A percentile compares a stretch with the other conserved stretches of the same genome.
These are phyloP conservation scores for Cryptoleucopteryx plumbea DNA, from an alignment of 2,113 vertebrate genomes.

Conservation along the genomic window DNA sequence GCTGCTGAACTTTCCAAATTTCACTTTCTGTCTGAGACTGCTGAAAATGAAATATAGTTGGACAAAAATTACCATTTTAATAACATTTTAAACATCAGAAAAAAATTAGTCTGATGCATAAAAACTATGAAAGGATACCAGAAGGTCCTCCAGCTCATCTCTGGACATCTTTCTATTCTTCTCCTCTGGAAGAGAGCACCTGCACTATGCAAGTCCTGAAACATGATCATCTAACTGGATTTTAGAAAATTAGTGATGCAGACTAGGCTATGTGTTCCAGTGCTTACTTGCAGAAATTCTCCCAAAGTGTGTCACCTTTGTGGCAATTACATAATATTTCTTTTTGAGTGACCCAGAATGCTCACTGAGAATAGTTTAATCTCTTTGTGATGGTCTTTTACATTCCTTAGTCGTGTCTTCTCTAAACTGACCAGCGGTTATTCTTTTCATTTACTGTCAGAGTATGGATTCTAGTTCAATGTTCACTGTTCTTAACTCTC, in stretches of 20 bases:
- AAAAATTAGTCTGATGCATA: neutral
- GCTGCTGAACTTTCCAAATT: neutral
- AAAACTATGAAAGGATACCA: neutral
- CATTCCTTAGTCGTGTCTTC: neutral
- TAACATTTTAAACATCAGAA: neutral
- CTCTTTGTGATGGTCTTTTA: neutral
- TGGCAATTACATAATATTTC: neutral
- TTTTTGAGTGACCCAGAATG: neutral
- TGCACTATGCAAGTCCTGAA: neutral
- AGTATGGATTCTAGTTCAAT: neutral
- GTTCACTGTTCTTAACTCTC: neutral
- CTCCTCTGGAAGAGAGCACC: neutral
- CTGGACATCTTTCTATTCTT: neutral
- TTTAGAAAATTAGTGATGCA: neutral
- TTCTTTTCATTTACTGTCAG: neutral
- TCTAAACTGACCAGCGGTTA: neutral
- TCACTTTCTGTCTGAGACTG: neutral
- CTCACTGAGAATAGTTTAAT: neutral
- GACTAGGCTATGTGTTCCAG: neutral
- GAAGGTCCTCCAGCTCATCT: neutral
- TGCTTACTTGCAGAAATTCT: neutral
- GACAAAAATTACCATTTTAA: neutral
- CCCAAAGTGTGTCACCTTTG: neutral
- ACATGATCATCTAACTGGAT: neutral
- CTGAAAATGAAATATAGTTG: neutral